Base-by-base conservation (phyloP, 2,888 invertebrate species). In the Tridacna crocea region DNA sequence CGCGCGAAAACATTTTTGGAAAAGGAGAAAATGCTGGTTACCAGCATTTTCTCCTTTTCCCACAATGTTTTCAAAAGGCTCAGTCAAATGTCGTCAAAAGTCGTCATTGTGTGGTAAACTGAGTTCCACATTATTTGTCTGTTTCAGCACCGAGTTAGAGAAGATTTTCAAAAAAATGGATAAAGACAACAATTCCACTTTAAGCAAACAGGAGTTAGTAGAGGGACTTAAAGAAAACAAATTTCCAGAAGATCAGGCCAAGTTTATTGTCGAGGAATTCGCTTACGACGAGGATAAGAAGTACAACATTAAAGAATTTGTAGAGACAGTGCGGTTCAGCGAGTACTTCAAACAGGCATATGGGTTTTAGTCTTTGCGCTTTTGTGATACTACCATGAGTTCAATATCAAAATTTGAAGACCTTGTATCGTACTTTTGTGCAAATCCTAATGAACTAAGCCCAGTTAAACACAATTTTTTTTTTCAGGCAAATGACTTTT, bases 271-370 rank as follows among this genome's bases (percentile, higher is more conserved):
- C 1, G 85, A 86, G 3, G 83, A 86, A 51, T 75, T 86, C 2
- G 81, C 74, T 13, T 81, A 51, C 26, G 85, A 86, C 48, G 22
- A 27, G 19, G 83, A 86, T 51, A 60, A 61, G 12, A 75, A 83
- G 73, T 86, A 81, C 63, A 72, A 74, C 65, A 66, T 66, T 24
- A 65, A 86, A 6, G 85, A 86, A 55, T 86, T 83, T 63, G 22
- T 83, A 27, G 83, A 79, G 12, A 72, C 70, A 17, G 80, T 82
- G 0, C 66, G 75, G 12, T 86, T 86, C 46, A 75, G 79, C 19
- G 83, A 86, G 27, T 26, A 27, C 12, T 86, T 77, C 72, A 22
- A 60, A 17, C 47, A 80, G 55, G 63, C 73, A 12, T 84, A 78
- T 24, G 74, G 72, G 0, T 72, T 63, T 63, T 63, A 22, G 22